A percentile compares a stretch with the other conserved stretches of the same genome.
Conservation (phyloP, 2,888 invertebrate genomes). For the Eustalomyia histrio region DNA sequence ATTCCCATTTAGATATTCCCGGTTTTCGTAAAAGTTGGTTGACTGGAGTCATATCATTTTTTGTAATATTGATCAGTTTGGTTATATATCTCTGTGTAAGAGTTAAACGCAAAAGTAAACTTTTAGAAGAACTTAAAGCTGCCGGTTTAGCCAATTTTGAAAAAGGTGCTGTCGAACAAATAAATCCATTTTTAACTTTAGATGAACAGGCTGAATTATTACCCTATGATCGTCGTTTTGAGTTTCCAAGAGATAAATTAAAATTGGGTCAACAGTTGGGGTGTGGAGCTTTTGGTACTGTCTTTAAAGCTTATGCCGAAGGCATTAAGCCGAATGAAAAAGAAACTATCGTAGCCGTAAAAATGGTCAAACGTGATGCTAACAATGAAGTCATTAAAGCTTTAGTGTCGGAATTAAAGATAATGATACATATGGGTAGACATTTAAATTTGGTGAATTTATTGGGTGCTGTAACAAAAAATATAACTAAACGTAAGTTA, state of each 20-base stretch:
- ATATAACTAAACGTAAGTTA: conserved; percentile 90
- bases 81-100: conserved; percentile 75
- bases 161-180: conserved; percentile 87
- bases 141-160: conserved; percentile 89
- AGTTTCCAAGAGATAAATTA: conserved; percentile 92
- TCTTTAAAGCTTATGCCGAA: conserved; percentile 92
- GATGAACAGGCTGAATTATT: conserved; percentile 96
- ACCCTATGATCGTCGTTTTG: conserved; percentile 93
- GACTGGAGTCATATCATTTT: conserved; percentile 71
- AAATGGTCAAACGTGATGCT: conserved; percentile 94
- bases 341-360: conserved; percentile 92
- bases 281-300: conserved; percentile 96
- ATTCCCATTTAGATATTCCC: conserved; percentile 70
- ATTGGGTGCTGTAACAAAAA: conserved; percentile 95
- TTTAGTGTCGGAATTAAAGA: conserved; percentile 94
- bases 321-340: conserved; percentile 88
- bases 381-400: conserved; percentile 90
- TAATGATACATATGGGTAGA: conserved; percentile 96
- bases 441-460: conserved; percentile 97
- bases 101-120: conserved; percentile 73
- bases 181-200: conserved; percentile 93
- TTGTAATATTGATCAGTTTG: conserved; percentile 71
- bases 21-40: conserved; percentile 78
- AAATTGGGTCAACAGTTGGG: conserved; percentile 89
- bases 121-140: conserved; percentile 84